phyloP scores from a whole-genome alignment of 2,888 invertebrate species.

The Bombylius major region DNA sequence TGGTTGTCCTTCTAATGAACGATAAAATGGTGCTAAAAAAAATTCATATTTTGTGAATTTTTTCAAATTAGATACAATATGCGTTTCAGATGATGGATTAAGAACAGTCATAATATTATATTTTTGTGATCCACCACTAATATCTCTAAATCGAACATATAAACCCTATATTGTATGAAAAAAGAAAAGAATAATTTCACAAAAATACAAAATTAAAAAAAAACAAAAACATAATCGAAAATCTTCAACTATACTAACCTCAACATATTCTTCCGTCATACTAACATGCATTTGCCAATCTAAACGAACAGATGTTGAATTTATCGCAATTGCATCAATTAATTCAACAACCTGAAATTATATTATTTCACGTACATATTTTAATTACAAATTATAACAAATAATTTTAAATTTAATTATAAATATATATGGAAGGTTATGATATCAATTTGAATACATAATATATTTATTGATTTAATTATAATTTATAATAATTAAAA shows the following conservation, averaged over 20 bases:
- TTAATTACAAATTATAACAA: too few relatives aligned
- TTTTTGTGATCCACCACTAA: slow-evolving; percentile 46
- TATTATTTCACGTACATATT: too few relatives aligned
- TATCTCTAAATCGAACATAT: slow-evolving; percentile 52
- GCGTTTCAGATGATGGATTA: slow-evolving; percentile 47
- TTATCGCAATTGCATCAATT: slow-evolving; percentile 41
- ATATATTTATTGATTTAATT: too few relatives aligned
- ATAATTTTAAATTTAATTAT: too few relatives aligned
- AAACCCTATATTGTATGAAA: slow-evolving; percentile 44
- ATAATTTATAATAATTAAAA: too few relatives aligned
- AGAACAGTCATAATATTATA: slow-evolving; percentile 54
- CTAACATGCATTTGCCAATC: slow-evolving; percentile 39
- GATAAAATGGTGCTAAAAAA: slow-evolving; percentile 75
- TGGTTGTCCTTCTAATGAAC: slow-evolving; percentile 80
- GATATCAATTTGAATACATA: too few relatives aligned
- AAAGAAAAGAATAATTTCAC: neutral
- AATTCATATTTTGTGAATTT: slow-evolving; percentile 79
- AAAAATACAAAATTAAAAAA: too few relatives aligned
- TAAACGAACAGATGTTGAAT: slow-evolving; percentile 43
- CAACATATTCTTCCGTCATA: slow-evolving; percentile 35
- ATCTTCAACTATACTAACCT: slow-evolving; percentile 21
- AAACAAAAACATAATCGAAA: neutral
- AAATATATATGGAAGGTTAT: too few relatives aligned
- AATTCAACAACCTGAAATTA: slow-evolving; percentile 54
- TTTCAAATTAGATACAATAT: slow-evolving; percentile 56